Evolutionary conservation across 2,797 vertebrate genomes (phyloP).

Genomic region (Hapalemur alaotrensis): DNA sequence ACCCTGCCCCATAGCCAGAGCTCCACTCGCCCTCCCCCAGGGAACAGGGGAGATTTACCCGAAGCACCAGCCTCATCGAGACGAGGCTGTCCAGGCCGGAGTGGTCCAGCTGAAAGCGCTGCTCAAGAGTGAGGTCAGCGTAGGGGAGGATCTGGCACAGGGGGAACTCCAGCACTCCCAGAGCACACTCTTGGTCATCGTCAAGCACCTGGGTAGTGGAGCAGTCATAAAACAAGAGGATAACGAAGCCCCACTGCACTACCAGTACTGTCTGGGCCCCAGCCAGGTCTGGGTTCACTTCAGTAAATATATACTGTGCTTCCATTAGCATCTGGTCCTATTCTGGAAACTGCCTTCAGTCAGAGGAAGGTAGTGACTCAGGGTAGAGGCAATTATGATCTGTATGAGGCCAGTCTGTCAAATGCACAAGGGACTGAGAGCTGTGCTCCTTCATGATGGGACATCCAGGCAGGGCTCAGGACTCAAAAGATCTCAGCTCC

Average conservation of each 20-base stretch:
- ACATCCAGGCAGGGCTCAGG: not conserved
- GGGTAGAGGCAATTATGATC: not conserved
- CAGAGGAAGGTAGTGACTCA: not conserved
- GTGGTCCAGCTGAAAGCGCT: constrained; percentile 91
- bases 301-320: not conserved
- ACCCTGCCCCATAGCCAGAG: not conserved
- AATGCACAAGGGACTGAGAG: not conserved
- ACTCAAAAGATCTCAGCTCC: not conserved
- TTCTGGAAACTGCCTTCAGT: not conserved
- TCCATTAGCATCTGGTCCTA: not conserved
- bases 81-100: constrained; percentile 93
- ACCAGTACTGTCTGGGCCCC: not conserved
- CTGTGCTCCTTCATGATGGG: not conserved
- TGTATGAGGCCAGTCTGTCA: not conserved
- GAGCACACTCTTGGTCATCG: constrained; percentile 86
- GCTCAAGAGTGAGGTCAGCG: constrained; percentile 89
- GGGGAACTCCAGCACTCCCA: constrained; percentile 89
- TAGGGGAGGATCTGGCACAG: constrained; percentile 87
- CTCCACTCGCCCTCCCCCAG: too few relatives aligned
- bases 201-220: constrained; percentile 89
- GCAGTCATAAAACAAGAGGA: not conserved
- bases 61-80: constrained; percentile 92
- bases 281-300: not conserved
- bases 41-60: constrained; percentile 83
- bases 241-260: not conserved